Evolutionary conservation across 1,140 invertebrate genomes (phyloP).

Genomic region (Drosophila pseudoananassae): DNA sequence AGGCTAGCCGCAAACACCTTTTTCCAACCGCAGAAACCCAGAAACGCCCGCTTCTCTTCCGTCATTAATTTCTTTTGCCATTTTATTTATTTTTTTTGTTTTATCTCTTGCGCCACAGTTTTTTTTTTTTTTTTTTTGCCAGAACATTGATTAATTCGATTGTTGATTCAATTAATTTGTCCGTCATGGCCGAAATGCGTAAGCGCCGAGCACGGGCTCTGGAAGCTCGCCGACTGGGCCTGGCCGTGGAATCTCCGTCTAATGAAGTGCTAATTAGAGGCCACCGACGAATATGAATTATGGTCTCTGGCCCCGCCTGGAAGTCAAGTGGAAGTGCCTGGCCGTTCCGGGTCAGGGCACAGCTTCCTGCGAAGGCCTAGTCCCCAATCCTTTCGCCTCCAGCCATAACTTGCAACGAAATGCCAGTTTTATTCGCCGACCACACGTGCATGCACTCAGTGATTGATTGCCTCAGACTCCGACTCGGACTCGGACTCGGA

Average conservation of each 20-base stretch:
- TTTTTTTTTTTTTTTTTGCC: background rate
- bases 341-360: too few species aligned
- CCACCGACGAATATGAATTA: slow-evolving; percentile 50
- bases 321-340: slow-evolving; percentile 3
- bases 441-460: slow-evolving; percentile 20
- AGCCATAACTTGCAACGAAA: background rate
- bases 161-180: slow-evolving; percentile 53
- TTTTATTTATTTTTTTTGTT: slow-evolving; percentile 18
- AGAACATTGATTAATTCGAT: slow-evolving; percentile 63
- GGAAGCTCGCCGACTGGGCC: too few species aligned
- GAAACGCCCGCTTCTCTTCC: background rate
- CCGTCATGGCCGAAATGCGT: background rate
- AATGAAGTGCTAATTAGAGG: slow-evolving; percentile 66
- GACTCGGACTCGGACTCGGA: too few species aligned
- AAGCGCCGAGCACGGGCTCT: background rate
- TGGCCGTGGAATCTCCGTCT: slow-evolving; percentile 8
- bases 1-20: slow-evolving; percentile 19
- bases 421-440: slow-evolving; percentile 1
- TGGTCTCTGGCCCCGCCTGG: slow-evolving; percentile 2
- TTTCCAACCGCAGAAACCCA: slow-evolving; percentile 1
- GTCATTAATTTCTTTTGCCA: slow-evolving; percentile 33
- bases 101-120: slow-evolving; percentile 6
- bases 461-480: slow-evolving; percentile 7
- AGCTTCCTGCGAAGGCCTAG: too few species aligned
- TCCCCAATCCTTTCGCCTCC: too few species aligned